Base-by-base conservation (phyloP, 2,888 invertebrate genomes). In the Trissolcus brochymenae region DNA sequence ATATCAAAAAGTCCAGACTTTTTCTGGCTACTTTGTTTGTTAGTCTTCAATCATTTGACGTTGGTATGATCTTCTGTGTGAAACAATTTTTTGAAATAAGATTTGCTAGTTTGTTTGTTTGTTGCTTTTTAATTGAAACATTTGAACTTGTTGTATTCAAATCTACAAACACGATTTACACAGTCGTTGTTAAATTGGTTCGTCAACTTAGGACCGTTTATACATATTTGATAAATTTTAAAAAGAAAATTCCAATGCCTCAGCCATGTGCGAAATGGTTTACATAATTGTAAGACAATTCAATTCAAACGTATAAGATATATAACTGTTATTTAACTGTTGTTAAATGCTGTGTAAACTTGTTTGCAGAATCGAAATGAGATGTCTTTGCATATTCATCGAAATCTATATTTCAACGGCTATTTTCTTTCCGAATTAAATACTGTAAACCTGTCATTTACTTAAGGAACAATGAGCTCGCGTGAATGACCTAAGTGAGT, bases 391-490 rank as follows among this genome's bases (percentile, higher is more conserved):
- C 41, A 19, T 13, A 29, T 62, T 53, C 19, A 35, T 62, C 56
- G 41, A 14, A 4, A n/a, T 54, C 25, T 19, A 55, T 40, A 19
- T 17, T 57, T 59, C 14, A 14, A 55, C 59, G 64, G 59, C 57
- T 68, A 59, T 75, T 75, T 75, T 68, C 75, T 75, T 68, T 62
- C 75, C 75, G 62, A 68, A 41, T 41, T 46, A 46, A 43, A 66
- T 57, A 43, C 51, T 57, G 51, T 57, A 54, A 14, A 62, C 53
- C 53, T 21, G 62, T 62, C 54, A 57, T 67, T 56, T 35, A 66
- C 67, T 61, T 61, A 49, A 13, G 67, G 62, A 53, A 76, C 65
- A 68, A 65, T 75, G 68, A 49, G 54, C 49, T 60, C 60, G 75
- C 41, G 19, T 64, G 68, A 75, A 75, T 65, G 70, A 49, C 50